These are phyloP conservation scores for Actenoides lindsayi DNA, from an alignment of 2,113 vertebrate species.

Conservation along the genomic window DNA sequence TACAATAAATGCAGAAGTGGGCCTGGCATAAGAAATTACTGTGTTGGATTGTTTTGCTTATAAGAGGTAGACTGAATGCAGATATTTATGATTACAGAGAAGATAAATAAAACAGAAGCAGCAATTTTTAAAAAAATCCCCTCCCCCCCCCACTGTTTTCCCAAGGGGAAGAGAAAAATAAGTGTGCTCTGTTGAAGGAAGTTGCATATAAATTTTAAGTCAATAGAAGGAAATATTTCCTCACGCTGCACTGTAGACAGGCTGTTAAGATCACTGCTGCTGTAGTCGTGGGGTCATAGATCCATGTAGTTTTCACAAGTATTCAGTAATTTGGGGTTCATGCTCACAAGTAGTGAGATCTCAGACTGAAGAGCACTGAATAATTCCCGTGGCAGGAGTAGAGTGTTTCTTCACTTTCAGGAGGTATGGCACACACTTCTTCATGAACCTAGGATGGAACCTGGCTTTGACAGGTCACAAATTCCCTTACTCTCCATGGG, in stretches of 20 bases:
- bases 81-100: slow-evolving; percentile 40
- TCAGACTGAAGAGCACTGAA: not conserved
- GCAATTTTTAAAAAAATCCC: not conserved
- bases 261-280: not conserved
- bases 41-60: slow-evolving; percentile 1
- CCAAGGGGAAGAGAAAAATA: slow-evolving; percentile 8
- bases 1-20: not conserved
- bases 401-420: not conserved
- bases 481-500: not conserved
- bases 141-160: not conserved
- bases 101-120: slow-evolving; percentile 15
- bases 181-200: slow-evolving; percentile 5
- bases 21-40: not conserved
- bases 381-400: not conserved
- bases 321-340: not conserved
- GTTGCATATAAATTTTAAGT: slow-evolving; percentile 24
- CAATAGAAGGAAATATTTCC: not conserved
- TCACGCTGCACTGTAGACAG: not conserved
- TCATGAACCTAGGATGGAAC: not conserved
- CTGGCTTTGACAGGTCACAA: not conserved
- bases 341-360: not conserved
- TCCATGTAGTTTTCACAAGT: not conserved
- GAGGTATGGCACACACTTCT: not conserved
- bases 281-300: not conserved
- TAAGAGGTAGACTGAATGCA: not conserved